These are phyloP conservation scores for Scaptomyza pallida DNA, from an alignment of 1,140 invertebrate genomes.

Conservation along the genomic window DNA sequence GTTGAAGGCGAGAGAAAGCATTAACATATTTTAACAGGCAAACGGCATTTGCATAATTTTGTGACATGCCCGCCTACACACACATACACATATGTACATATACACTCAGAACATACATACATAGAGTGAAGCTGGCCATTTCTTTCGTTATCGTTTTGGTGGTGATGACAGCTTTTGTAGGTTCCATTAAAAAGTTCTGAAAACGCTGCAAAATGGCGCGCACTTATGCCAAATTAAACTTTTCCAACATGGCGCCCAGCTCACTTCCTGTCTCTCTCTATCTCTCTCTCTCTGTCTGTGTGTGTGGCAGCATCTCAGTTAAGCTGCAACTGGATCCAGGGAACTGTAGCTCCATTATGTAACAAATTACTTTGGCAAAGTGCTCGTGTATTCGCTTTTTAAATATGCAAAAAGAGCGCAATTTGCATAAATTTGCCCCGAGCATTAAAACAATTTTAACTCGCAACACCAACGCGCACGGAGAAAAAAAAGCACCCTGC, in stretches of 20 bases:
- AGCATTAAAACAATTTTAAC: slow-evolving; percentile 84
- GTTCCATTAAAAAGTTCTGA: slow-evolving; percentile 60
- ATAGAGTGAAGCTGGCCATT: slow-evolving; percentile 21
- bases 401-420: slow-evolving; percentile 84
- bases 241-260: slow-evolving; percentile 66
- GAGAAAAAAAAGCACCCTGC: slow-evolving; percentile 24
- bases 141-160: slow-evolving; percentile 24
- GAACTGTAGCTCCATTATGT: slow-evolving; percentile 66
- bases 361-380: slow-evolving; percentile 83
- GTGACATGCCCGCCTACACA: slow-evolving; percentile 2
- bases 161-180: slow-evolving; percentile 41
- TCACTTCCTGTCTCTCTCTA: slow-evolving; percentile 7
- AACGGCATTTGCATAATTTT: slow-evolving; percentile 73
- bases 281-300: slow-evolving; percentile 10
- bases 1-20: slow-evolving; percentile 12
- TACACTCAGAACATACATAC: background rate
- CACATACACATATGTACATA: background rate
- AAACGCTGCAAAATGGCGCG: slow-evolving; percentile 64
- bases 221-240: slow-evolving; percentile 82
- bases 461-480: slow-evolving; percentile 69
- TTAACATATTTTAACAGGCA: slow-evolving; percentile 78
- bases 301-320: background rate
- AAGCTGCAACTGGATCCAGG: slow-evolving; percentile 32
- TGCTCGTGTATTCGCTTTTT: slow-evolving; percentile 84
- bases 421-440: slow-evolving; percentile 84